Conservation (phyloP, 2,113 vertebrate genomes). For the Bufo gargarizans region DNA sequence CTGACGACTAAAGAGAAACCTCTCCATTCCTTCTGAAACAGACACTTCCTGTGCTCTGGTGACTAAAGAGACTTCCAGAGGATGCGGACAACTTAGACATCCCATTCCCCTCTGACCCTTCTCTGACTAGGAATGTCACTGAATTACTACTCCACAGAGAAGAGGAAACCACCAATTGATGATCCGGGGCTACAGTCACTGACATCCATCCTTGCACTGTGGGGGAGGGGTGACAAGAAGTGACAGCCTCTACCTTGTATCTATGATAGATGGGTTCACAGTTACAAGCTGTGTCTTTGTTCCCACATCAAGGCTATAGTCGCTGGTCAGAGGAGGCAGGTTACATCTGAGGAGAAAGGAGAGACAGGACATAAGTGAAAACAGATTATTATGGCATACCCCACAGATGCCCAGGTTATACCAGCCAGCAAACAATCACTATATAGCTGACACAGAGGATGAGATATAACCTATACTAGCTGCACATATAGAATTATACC, state of each 20-base stretch:
- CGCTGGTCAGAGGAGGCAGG: conserved; percentile 89
- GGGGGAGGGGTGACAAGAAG: not conserved
- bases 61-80: no score
- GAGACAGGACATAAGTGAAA: not conserved
- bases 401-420: not conserved
- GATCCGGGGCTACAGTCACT: no score
- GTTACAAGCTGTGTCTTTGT: conserved; percentile 90
- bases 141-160: no score
- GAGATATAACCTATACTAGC: not conserved
- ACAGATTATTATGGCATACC: not conserved
- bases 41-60: no score
- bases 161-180: no score
- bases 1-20: no score
- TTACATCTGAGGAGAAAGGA: conserved; percentile 83
- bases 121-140: no score
- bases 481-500: not conserved
- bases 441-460: no score
- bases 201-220: not conserved
- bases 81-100: no score
- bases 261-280: conserved; percentile 96
- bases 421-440: not conserved
- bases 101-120: no score
- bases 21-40: no score
- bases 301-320: conserved; percentile 89
- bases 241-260: conserved; percentile 81